Evolutionary conservation across 2,113 vertebrate species (phyloP), one percentile per base, ranked within the genome.

Genomic region (Anhinga anhinga): DNA sequence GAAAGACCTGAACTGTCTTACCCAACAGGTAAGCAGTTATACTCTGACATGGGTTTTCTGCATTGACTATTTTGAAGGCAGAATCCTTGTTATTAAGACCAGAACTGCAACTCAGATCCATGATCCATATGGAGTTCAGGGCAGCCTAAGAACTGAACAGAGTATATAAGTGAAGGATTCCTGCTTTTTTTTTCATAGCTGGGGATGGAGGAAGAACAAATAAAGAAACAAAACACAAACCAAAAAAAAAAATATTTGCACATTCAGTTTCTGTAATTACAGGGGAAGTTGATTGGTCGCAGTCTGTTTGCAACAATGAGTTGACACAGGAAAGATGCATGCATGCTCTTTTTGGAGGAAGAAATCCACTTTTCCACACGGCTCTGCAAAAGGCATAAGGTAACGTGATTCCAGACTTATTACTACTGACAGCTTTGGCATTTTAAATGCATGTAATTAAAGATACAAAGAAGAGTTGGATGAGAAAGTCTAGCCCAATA

Each of bases 381-480:
- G 53, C 47, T 96, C 59, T 83, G 52, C 40, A 95, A 96, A 25
- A 73, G 62, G 32, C 59, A 49, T 78, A 92, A 88, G 71, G 83
- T 91, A 93, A 74, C 5, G 36, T 36, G 61, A 95, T 56, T 85
- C 83, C 36, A 78, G 29, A 55, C 19, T 83, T 96, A 95, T 50
- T 93, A 84, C 23, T 96, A 96, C 59, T 89, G 95, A 95, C 70
- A 93, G 85, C 82, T 94, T 95, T 66, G 79, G 30, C 25, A 66
- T 86, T 91, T 92, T 96, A 95, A 97, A 95, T 91, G 49, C 62
- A 94, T 95, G 71, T 93, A 97, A 95, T 96, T 94, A 97, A 78
- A 91, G 17, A 38, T 38, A 70, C 61, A 95, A 95, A 82, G 88
- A 96, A 47, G 65, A 52, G 72, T 40, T 95, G 76, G 47, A 69